A percentile compares a stretch with the other conserved stretches of the same genome.
Conservation (phyloP, 2,113 vertebrate genomes). For the Tragelaphus buxtoni region DNA sequence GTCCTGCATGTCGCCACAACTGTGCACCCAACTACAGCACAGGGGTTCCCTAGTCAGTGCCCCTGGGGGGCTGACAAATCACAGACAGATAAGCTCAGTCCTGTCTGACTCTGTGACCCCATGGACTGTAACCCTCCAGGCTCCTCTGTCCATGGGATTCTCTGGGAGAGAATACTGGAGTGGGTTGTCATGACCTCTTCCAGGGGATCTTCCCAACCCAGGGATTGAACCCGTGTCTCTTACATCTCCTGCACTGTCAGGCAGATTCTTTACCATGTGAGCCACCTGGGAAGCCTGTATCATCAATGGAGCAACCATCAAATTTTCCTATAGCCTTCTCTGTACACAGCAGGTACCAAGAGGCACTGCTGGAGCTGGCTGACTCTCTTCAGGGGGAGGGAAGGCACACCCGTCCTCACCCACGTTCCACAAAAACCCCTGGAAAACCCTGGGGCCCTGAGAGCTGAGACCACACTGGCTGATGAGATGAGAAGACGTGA, state of each 20-base stretch:
- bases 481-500: not conserved
- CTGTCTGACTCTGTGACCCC: not conserved
- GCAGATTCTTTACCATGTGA: not conserved
- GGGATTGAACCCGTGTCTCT: not conserved
- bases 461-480: not conserved
- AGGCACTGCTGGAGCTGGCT: not conserved
- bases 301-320: no score
- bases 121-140: not conserved
- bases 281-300: not conserved
- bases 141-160: not conserved
- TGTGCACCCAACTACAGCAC: not conserved
- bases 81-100: not conserved
- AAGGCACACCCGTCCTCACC: accelerated
- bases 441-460: not conserved
- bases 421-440: accelerated
- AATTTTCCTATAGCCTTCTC: not conserved
- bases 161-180: not conserved
- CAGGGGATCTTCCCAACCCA: not conserved
- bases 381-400: not conserved
- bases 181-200: not conserved
- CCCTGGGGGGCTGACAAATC: accelerated
- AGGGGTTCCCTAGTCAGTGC: not conserved
- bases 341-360: not conserved
- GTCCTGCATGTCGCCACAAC: accelerated
- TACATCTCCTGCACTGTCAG: not conserved